Evolutionary conservation across 2,797 vertebrate genomes (phyloP).

Genomic region (Notolabrus celidotus): DNA sequence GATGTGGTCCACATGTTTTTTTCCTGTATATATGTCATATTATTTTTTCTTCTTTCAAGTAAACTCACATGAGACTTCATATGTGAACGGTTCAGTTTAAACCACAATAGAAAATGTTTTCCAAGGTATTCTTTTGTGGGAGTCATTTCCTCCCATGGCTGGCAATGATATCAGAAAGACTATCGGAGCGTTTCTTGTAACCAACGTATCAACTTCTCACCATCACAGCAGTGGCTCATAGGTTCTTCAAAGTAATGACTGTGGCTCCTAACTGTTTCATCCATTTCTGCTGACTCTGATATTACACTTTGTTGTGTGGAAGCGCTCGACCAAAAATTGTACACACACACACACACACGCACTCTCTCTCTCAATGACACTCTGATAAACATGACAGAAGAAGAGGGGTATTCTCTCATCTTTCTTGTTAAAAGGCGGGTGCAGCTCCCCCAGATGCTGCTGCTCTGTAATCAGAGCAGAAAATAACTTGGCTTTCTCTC

Average conservation of each 20-base stretch:
- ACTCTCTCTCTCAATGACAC: neutral
- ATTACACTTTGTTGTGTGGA: conserved; percentile 51
- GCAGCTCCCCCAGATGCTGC: conserved; percentile 45
- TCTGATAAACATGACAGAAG: conserved; percentile 46
- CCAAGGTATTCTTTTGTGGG: conserved; percentile 10
- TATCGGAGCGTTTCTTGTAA: conserved; percentile 44
- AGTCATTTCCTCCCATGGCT: conserved; percentile 39
- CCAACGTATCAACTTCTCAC: conserved; percentile 43
- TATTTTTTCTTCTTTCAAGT: conserved; percentile 29
- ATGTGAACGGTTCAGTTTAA: conserved; percentile 19
- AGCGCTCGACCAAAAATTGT: conserved; percentile 32
- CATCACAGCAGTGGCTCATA: conserved; percentile 36
- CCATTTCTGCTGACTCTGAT: conserved; percentile 53
- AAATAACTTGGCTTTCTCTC: conserved; percentile 55
- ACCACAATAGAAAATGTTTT: conserved; percentile 27
- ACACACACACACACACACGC: conserved; percentile 18
- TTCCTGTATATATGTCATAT: conserved; percentile 16
- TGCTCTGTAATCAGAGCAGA: conserved; percentile 71
- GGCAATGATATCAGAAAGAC: conserved; percentile 52
- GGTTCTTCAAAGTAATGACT: conserved; percentile 56
- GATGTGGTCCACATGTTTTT: conserved; percentile 43
- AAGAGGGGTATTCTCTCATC: conserved; percentile 56
- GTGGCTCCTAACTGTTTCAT: conserved; percentile 42
- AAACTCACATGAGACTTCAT: conserved; percentile 5
- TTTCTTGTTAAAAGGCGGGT: conserved; percentile 45